Percentiles rank a stretch among this genome's conserved stretches.
These are phyloP conservation scores for Hippocampus barbouri DNA, from an alignment of 2,113 vertebrate species.

Conservation along the genomic window DNA sequence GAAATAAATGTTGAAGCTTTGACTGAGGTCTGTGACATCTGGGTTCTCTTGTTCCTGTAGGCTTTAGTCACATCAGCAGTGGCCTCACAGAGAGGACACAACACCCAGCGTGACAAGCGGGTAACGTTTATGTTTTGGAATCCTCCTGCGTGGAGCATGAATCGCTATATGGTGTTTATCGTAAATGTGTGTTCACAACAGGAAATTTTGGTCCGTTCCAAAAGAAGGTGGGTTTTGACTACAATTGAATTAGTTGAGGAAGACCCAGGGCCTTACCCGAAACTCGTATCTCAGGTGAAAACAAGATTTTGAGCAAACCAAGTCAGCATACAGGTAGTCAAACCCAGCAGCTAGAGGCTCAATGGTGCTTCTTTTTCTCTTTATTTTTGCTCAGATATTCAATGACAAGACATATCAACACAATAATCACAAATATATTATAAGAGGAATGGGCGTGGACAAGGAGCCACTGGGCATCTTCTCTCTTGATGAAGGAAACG, in stretches of 20 bases:
- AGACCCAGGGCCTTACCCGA: slow-evolving; percentile 70
- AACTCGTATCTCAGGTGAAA: slow-evolving; percentile 57
- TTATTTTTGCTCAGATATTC: slow-evolving; percentile 53
- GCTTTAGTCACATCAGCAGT: slow-evolving; percentile 8
- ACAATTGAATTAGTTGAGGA: slow-evolving; percentile 78
- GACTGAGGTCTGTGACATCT: not conserved
- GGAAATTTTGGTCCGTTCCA: slow-evolving; percentile 62
- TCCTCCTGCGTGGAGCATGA: not conserved
- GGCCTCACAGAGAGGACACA: not conserved
- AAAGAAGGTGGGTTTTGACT: slow-evolving; percentile 81
- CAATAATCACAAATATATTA: slow-evolving; percentile 32
- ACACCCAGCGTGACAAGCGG: slow-evolving; percentile 25
- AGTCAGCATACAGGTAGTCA: not conserved
- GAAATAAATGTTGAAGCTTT: not conserved
- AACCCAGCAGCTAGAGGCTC: not conserved
- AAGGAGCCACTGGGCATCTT: slow-evolving; percentile 65
- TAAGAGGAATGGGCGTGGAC: slow-evolving; percentile 73
- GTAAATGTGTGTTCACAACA: slow-evolving; percentile 18
- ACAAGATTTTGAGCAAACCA: not conserved
- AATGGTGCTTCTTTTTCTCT: not conserved
- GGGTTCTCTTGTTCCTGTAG: not conserved
- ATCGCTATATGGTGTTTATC: not conserved
- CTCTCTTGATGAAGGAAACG: slow-evolving; percentile 47
- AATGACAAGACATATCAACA: slow-evolving; percentile 33
- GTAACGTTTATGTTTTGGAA: slow-evolving; percentile 37